phyloP scores from a whole-genome alignment of 2,888 invertebrate species.

The Aromia moschata region DNA sequence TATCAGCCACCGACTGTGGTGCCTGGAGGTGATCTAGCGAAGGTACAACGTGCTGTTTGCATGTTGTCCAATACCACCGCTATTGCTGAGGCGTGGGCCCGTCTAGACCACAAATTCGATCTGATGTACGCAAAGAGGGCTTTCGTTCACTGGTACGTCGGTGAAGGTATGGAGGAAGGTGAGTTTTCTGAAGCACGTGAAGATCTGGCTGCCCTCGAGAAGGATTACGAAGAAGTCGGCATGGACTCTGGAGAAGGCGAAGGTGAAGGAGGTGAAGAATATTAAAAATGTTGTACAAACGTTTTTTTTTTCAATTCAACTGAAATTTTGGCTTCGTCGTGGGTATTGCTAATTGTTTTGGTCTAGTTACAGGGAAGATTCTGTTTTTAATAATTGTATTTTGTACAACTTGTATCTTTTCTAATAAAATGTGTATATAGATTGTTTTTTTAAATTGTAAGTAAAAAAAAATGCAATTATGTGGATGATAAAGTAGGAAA shows the following conservation, averaged over 20 bases:
- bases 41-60: slow-evolving; percentile 95
- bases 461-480: too few relatives aligned
- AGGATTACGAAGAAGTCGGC: slow-evolving; percentile 77
- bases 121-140: slow-evolving; percentile 96
- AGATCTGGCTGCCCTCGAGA: slow-evolving; percentile 73
- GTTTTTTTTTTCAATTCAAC: too few relatives aligned
- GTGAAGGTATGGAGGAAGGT: slow-evolving; percentile 87
- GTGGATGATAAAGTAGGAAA: too few relatives aligned
- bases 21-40: slow-evolving; percentile 91
- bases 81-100: slow-evolving; percentile 96
- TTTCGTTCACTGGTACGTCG: slow-evolving; percentile 95
- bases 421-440: not conserved
- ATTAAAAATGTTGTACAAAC: not conserved
- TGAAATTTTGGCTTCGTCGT: too few relatives aligned
- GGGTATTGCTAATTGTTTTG: too few relatives aligned
- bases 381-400: too few relatives aligned
- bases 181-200: slow-evolving; percentile 86
- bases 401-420: not conserved
- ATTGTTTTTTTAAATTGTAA: too few relatives aligned
- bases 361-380: too few relatives aligned
- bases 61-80: slow-evolving; percentile 97
- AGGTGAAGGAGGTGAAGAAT: not conserved
- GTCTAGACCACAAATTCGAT: slow-evolving; percentile 84
- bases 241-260: slow-evolving; percentile 68
- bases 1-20: slow-evolving; percentile 94